Conservation (phyloP, 2,888 invertebrate genomes). For the Rhingia rostrata region DNA sequence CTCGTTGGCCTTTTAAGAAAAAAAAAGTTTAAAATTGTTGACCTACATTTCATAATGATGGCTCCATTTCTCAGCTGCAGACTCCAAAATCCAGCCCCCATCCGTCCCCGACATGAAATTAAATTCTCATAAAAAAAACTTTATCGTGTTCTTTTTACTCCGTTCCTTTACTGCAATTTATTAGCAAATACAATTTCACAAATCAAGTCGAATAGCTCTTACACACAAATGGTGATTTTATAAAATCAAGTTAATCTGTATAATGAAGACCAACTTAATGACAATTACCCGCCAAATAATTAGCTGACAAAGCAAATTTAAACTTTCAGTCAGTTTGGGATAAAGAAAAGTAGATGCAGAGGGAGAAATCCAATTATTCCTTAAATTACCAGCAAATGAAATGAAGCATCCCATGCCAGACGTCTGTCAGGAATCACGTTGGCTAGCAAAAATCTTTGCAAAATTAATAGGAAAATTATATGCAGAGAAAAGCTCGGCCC, state of each 20-base stretch:
- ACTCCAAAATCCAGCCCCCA: too few relatives aligned
- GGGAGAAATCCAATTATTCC: slow-evolving; percentile 32
- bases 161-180: too few relatives aligned
- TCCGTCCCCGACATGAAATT: too few relatives aligned
- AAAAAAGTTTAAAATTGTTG: too few relatives aligned
- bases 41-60: too few relatives aligned
- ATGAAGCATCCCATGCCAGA: slow-evolving; percentile 28
- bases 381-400: slow-evolving; percentile 40
- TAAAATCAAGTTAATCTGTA: neutral
- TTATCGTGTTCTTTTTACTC: too few relatives aligned
- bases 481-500: slow-evolving; percentile 38
- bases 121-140: too few relatives aligned
- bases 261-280: neutral
- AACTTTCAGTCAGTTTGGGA: slow-evolving; percentile 1
- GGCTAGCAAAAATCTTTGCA: slow-evolving; percentile 41
- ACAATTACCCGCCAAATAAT: slow-evolving; percentile 21
- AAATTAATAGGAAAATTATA: slow-evolving; percentile 63
- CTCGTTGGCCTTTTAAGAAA: too few relatives aligned
- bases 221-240: neutral
- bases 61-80: too few relatives aligned
- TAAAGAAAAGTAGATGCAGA: neutral
- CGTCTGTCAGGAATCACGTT: slow-evolving; percentile 55
- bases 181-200: too few relatives aligned
- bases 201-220: too few relatives aligned
- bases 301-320: slow-evolving; percentile 19